Conservation (phyloP, 1,140 invertebrate species). For the Pygmarrhopalites habei region DNA sequence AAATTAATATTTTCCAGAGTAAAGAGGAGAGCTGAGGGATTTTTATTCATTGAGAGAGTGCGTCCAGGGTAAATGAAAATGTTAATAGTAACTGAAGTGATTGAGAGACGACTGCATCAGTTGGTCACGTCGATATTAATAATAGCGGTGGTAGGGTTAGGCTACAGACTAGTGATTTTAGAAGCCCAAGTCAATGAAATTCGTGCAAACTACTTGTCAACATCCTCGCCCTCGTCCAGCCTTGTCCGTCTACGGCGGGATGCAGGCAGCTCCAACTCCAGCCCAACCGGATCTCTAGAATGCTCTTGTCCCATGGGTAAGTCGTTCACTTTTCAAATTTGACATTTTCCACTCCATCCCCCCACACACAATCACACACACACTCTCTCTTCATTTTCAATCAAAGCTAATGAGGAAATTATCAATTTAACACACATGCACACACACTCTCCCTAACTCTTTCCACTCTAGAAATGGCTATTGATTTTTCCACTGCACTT, state of each 20-base stretch:
- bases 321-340: background rate
- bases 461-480: slow-evolving; percentile 6
- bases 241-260: slow-evolving; percentile 2
- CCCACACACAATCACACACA: background rate
- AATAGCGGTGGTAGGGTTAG: background rate
- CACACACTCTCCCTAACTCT: no score
- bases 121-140: slow-evolving; percentile 5
- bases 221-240: background rate
- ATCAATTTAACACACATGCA: slow-evolving; percentile 4
- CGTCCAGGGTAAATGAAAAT: background rate
- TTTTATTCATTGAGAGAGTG: no score
- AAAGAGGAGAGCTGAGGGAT: background rate
- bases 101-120: slow-evolving; percentile 6
- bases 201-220: background rate
- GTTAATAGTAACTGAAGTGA: slow-evolving; percentile 4
- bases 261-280: no score
- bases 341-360: background rate
- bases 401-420: slow-evolving; percentile 14
- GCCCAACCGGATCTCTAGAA: background rate
- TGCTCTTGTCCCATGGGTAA: slow-evolving; percentile 8
- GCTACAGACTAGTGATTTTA: slow-evolving; percentile 5
- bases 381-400: background rate
- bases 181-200: slow-evolving; percentile 5
- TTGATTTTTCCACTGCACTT: slow-evolving; percentile 7
- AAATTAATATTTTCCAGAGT: background rate